phyloP scores from a whole-genome alignment of 2,113 vertebrate genomes.

The Limanda limanda region DNA sequence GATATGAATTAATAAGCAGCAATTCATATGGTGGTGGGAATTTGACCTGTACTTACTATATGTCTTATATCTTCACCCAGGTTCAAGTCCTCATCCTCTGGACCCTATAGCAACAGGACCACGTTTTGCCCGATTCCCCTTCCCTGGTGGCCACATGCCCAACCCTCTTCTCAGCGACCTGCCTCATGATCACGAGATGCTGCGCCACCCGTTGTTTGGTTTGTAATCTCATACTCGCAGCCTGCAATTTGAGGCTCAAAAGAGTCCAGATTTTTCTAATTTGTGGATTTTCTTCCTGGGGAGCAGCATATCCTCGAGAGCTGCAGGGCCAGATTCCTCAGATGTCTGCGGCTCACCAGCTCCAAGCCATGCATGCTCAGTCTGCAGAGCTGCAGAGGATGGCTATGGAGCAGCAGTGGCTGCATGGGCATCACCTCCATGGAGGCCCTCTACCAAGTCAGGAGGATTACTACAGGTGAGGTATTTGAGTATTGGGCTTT shows the following conservation, averaged over 20 bases:
- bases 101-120: constrained; percentile 92
- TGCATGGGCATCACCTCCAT: constrained; percentile 96
- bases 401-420: constrained; percentile 99
- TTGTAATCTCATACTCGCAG: constrained; percentile 56
- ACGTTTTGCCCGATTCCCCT: constrained; percentile 94
- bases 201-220: constrained; percentile 98
- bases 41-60: not conserved
- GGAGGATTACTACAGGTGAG: constrained; percentile 98
- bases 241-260: not conserved
- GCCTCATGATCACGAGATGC: constrained; percentile 98
- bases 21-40: not conserved
- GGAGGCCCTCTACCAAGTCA: constrained; percentile 94
- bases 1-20: constrained; percentile 2
- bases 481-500: no score
- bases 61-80: constrained; percentile 69
- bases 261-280: not conserved
- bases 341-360: constrained; percentile 98
- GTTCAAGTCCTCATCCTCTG: constrained; percentile 92
- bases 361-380: constrained; percentile 99
- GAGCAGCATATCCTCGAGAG: constrained; percentile 91
- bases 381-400: constrained; percentile 97
- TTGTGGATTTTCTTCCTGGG: constrained; percentile 64
- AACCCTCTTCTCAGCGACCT: constrained; percentile 93
- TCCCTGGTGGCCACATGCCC: constrained; percentile 92
- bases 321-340: constrained; percentile 92